Evolutionary conservation across 2,797 vertebrate genomes (phyloP), one percentile per base, ranked within the genome.

Genomic region (Sternotherus odoratus): DNA sequence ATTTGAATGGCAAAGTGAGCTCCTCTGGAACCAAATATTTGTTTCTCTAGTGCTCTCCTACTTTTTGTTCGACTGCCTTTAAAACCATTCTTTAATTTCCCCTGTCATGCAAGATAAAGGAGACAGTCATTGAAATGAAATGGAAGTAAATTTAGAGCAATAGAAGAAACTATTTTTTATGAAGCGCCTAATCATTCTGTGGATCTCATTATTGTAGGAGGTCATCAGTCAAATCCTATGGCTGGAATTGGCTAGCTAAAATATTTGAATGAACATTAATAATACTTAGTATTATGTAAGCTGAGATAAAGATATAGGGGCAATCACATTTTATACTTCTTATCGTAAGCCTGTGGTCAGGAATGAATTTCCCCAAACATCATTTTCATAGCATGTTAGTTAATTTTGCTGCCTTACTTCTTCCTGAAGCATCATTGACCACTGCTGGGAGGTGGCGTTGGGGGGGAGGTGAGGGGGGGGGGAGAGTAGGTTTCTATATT

Each of bases 71-170:
- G 2, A 75, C 10, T 4, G 3, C 43, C 16, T 36, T 81, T 54
- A 79, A 43, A 81, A 28, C 23, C 2, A 30, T n/a, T 4, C 83
- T 86, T 86, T 87, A n/a, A 72, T 24, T 49, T 93, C 3, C 57
- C 13, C 54, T 86, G 5, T 81, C 17, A 74, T 66, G 12, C 2
- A 66, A 43, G 83, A 66, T 90, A 77, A 89, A 23, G 5, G 21
- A 1, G 79, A 28, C 8, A 54, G 1, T 63, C 2, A n/a, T 26
- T 83, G 19, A 85, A 80, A 72, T 36, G 24, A 24, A 87, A 79
- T 69, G 11, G 3, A 16, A 82, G 33, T 79, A 78, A 28, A 56
- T 83, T 83, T 84, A 91, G 90, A 91, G 26, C 36, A 77, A 56
- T 81, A n/a, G 50, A 89, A 78, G 1, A 75, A 80, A 6, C 2